These are phyloP conservation scores for Falco biarmicus DNA, from an alignment of 2,797 vertebrate genomes.

Conservation along the genomic window DNA sequence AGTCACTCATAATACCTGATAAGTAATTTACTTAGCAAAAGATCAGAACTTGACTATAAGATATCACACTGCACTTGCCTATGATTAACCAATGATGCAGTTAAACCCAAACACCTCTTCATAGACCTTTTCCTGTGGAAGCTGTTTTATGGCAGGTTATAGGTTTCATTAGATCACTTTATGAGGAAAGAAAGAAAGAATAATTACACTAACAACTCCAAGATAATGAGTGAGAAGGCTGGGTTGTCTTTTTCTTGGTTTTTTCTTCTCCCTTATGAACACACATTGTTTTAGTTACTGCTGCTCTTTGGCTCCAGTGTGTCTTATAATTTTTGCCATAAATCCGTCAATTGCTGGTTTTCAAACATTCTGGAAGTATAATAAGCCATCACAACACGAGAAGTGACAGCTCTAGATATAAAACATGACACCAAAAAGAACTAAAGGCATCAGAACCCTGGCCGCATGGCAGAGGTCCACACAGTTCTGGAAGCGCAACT, in stretches of 20 bases:
- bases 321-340: neutral
- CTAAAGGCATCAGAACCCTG: neutral
- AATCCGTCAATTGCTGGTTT: neutral
- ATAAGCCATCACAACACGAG: neutral
- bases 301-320: neutral
- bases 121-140: neutral
- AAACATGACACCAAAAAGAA: neutral
- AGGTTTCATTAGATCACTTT: neutral
- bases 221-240: neutral
- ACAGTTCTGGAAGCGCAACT: neutral
- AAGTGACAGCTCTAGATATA: neutral
- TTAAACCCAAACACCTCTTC: neutral
- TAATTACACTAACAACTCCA: neutral
- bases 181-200: neutral
- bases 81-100: neutral
- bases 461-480: neutral
- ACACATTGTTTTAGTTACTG: neutral
- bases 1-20: neutral
- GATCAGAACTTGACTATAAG: neutral
- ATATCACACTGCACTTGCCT: neutral
- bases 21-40: neutral
- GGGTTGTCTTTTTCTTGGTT: rapidly evolving
- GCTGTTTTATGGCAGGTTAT: neutral
- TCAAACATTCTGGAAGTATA: neutral
- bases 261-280: neutral